phyloP scores from a whole-genome alignment of 2,888 invertebrate genomes.

The Papilio gigon region DNA sequence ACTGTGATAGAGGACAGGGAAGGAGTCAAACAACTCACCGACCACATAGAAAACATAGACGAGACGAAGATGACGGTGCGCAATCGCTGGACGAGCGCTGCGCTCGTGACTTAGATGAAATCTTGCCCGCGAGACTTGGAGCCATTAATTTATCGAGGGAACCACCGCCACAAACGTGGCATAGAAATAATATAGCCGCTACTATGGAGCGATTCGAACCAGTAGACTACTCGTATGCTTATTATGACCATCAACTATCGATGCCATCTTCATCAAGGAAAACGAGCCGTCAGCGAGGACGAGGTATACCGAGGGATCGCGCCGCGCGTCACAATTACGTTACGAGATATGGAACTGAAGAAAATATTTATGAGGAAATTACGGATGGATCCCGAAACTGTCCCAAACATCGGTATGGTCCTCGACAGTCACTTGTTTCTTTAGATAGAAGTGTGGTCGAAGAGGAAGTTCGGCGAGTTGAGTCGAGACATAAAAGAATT shows the following conservation, averaged over 20 bases:
- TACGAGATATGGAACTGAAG: constrained; percentile 91
- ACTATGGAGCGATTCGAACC: constrained; percentile 86
- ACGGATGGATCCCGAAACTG: constrained; percentile 84
- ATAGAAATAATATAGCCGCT: constrained; percentile 84
- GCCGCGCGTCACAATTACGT: constrained; percentile 86
- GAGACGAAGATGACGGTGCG: constrained; percentile 75
- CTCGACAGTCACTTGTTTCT: constrained; percentile 84
- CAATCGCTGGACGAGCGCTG: constrained; percentile 77
- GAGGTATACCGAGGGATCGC: constrained; percentile 73
- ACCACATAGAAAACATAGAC: constrained; percentile 67
- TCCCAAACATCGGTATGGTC: constrained; percentile 77
- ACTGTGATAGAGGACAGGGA: constrained; percentile 67
- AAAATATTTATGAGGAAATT: constrained; percentile 92
- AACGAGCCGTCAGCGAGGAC: constrained; percentile 73
- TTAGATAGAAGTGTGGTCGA: constrained; percentile 88
- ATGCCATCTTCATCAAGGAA: constrained; percentile 81
- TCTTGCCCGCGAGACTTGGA: constrained; percentile 77
- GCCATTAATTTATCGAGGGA: constrained; percentile 75
- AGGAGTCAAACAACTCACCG: constrained; percentile 73
- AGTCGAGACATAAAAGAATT: constrained; percentile 90
- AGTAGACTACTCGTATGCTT: constrained; percentile 92
- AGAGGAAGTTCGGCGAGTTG: constrained; percentile 92
- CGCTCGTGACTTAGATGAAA: constrained; percentile 78
- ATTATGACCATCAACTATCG: constrained; percentile 89
- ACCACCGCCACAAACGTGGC: constrained; percentile 81